Percentiles rank a stretch among this genome's conserved stretches.
Conservation (phyloP, 2,797 vertebrate genomes). For the Setipinna tenuifilis region DNA sequence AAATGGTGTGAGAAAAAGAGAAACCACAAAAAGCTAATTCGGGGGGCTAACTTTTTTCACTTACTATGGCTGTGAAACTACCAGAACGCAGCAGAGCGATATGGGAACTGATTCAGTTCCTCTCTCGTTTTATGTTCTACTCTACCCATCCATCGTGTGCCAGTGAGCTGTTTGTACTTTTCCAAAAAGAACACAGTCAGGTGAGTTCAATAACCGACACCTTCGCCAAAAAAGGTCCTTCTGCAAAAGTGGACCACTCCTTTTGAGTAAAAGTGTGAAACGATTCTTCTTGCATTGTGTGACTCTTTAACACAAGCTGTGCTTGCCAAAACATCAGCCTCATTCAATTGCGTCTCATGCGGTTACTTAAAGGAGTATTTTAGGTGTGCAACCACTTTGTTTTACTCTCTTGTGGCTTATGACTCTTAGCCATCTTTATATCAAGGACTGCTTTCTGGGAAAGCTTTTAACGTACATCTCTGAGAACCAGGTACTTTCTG, state of each 20-base stretch:
- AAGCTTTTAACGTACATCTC: neutral
- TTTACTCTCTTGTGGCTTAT: neutral
- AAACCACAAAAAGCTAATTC: neutral
- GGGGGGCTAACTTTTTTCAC: neutral
- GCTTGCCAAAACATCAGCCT: neutral
- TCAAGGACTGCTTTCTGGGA: neutral
- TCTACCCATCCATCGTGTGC: slow-evolving; percentile 1
- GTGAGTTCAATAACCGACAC: neutral
- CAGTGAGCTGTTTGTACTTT: neutral
- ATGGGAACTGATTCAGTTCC: slow-evolving; percentile 1
- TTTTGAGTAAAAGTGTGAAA: neutral
- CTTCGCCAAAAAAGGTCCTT: neutral
- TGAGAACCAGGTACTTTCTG: no score
- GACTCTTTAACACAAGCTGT: neutral
- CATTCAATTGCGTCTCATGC: neutral
- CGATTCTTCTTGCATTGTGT: neutral
- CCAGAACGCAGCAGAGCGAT: neutral
- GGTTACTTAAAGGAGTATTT: neutral
- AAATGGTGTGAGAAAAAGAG: neutral
- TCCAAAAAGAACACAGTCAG: neutral
- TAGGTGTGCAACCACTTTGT: neutral
- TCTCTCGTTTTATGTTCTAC: neutral
- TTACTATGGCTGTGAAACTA: neutral
- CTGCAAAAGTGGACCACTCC: neutral
- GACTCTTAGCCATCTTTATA: neutral